Evolutionary conservation across 2,797 vertebrate genomes (phyloP).

Genomic region (Halcyon badia): DNA sequence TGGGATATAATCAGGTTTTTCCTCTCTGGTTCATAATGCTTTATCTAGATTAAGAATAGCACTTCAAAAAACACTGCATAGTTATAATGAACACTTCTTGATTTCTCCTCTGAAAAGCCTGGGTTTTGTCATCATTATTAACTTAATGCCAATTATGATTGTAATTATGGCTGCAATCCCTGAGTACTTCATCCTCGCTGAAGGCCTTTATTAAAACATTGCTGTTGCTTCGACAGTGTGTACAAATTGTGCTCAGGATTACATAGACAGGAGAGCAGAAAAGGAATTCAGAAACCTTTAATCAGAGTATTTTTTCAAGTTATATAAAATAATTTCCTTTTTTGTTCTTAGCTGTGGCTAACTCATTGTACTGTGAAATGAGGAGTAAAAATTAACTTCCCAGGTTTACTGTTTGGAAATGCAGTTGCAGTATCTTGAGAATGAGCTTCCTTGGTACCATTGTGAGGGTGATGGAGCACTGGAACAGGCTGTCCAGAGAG

Average conservation of each 20-base stretch:
- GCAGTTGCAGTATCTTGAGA: neutral
- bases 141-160: neutral
- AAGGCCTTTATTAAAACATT: neutral
- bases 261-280: neutral
- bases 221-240: neutral
- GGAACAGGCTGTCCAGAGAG: neutral
- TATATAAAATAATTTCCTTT: neutral
- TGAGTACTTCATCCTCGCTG: neutral
- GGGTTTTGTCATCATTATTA: neutral
- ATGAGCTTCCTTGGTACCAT: neutral
- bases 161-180: neutral
- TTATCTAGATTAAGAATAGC: neutral
- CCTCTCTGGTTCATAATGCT: neutral
- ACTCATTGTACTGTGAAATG: neutral
- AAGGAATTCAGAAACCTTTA: neutral
- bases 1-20: neutral
- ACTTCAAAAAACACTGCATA: neutral
- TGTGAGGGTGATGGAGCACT: neutral
- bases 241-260: neutral
- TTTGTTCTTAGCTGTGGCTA: neutral
- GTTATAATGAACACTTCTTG: neutral
- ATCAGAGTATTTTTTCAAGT: neutral
- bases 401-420: neutral
- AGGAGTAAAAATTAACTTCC: neutral
- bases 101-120: conserved; percentile 11